Base-by-base conservation (phyloP, 2,797 vertebrate genomes). In the Nyctalus aviator region DNA sequence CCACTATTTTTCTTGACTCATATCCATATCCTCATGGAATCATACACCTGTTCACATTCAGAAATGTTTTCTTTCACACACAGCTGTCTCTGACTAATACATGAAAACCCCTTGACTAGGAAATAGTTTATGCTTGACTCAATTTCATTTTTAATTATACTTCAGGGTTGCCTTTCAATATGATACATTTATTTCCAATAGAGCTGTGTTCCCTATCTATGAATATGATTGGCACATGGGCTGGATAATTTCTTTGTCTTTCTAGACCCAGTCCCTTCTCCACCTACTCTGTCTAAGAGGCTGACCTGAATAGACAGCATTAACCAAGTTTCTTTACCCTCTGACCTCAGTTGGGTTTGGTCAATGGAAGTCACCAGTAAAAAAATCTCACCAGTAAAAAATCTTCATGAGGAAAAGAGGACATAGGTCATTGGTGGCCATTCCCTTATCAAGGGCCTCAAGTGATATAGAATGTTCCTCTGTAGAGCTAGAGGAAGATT, bases 81-180 rank as follows among this genome's bases (percentile, higher is more conserved):
- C 89, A 89, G 64, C 68, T 94, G 32, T 88, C 68, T 87, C 89
- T 94, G 77, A 94, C n/a, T 94, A 93, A 97, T 73, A 68, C 30
- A 18, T 7, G 21, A 90, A 92, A 86, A 48, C 1, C 2, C n/a
- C 25, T 93, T 88, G n/a, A 12, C 15, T 73, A 94, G 68, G 48
- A 96, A 96, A 91, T 86, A 62, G 3, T 41, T 92, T 71, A 82
- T 57, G 23, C 27, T 50, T 88, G 84, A 94, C 35, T 94, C 76
- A 88, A 44, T 84, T 87, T 77, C 50, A 84, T 77, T 94, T 86
- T 90, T 62, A 89, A 92, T 87, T 88, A 35, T 8, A 82, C 13
- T 88, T 87, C 50, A 81, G 89, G 37, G 8, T 6, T 71, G 5
- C 3, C 50, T 83, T 90, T 90, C 13, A 91, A 37, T 50, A 46